These are phyloP conservation scores for Gymnodraco acuticeps DNA, from an alignment of 2,797 vertebrate genomes.

Conservation along the genomic window DNA sequence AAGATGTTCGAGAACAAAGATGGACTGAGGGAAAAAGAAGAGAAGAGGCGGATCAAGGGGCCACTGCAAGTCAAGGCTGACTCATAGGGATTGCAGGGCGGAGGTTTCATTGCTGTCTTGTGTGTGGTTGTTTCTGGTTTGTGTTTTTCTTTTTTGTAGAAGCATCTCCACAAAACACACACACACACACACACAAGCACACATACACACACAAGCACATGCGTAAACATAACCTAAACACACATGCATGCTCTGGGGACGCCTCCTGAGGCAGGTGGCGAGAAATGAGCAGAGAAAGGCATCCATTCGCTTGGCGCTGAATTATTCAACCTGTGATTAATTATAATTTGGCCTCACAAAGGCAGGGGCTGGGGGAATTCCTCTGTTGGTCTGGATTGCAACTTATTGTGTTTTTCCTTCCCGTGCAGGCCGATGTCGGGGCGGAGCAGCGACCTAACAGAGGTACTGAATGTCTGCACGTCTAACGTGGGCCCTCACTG, in stretches of 20 bases:
- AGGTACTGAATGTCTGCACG: conserved; percentile 54
- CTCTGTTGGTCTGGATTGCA: conserved; percentile 67
- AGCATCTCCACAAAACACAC: conserved; percentile 35
- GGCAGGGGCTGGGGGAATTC: conserved; percentile 75
- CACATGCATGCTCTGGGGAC: conserved; percentile 46
- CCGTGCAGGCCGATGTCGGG: conserved; percentile 54
- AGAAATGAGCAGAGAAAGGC: conserved; percentile 64
- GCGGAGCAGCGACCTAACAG: conserved; percentile 47
- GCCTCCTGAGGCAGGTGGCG: conserved; percentile 66
- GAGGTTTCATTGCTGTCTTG: conserved; percentile 65
- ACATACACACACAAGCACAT: conserved; percentile 15
- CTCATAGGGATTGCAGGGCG: conserved; percentile 67
- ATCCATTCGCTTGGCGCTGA: conserved; percentile 60
- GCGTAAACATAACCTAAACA: conserved; percentile 35
- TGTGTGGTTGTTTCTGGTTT: conserved; percentile 69
- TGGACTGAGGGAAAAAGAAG: conserved; percentile 40
- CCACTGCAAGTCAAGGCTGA: conserved; percentile 67
- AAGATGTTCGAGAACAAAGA: conserved; percentile 42
- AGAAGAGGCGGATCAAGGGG: conserved; percentile 51
- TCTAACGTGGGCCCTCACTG: conserved; percentile 45
- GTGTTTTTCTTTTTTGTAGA: conserved; percentile 55
- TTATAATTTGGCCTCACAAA: conserved; percentile 77
- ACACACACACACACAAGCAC: conserved; percentile 12
- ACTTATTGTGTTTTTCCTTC: conserved; percentile 75
- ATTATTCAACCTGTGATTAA: conserved; percentile 80